Base-by-base conservation (phyloP, 2,797 vertebrate genomes). In the Galagoides demidoff region DNA sequence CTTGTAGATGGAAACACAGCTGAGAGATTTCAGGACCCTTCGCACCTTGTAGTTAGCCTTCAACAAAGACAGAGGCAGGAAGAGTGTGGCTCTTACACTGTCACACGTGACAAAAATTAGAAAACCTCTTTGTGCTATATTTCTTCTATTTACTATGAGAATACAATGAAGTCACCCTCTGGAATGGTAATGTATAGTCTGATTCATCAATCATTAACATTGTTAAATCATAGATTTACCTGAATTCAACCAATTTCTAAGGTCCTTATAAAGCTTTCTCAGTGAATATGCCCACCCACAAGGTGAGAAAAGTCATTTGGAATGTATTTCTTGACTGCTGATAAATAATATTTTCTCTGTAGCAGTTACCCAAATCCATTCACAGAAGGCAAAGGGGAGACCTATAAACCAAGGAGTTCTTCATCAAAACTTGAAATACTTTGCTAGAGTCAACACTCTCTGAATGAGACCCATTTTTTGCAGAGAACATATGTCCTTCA, bases 381-480 rank as follows among this genome's bases (percentile, higher is more conserved):
- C 29, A 92, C 3, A 19, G 6, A 22, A 1, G 7, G 14, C 4
- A 0, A 11, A 64, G 12, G 34, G 20, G 73, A 20, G 19, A 84
- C 13, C 71, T 73, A 27, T 71, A 71, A 89, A 68, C 73, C 25
- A 25, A 76, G 13, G 7, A 43, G 31, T 31, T 78, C 45, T 83
- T 94, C 34, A 71, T 70, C 37, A 59, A 92, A 81, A 52, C 43
- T 57, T 89, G 19, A 70, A 93, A 85, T 61, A 63, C 13, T 66
- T 89, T 73, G 7, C 43, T 25, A 55, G 22, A 89, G 52, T 95
- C 31, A 95, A 94, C 70, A 95, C 63, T 90, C 92, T 96, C 45
- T 79, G 97, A 97, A 98, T 49, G 83, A 49, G 85, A 94, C 31
- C 43, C 92, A 95, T 92, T 85, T 92, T 94, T 94, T 96, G 93